phyloP scores from a whole-genome alignment of 2,113 vertebrate species.

The Phylloscopus whistleri region DNA sequence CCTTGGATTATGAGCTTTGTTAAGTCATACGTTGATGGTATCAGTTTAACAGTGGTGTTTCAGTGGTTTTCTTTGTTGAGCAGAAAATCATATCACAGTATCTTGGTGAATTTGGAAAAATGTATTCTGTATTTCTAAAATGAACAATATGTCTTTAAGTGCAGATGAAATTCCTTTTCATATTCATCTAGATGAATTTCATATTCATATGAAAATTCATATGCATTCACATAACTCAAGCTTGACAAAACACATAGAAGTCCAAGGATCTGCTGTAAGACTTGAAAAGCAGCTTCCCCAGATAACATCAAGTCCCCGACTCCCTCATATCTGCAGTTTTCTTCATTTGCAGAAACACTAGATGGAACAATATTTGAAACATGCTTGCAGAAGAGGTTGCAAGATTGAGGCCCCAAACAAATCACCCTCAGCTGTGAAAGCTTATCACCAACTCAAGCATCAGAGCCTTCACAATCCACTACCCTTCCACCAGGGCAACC shows the following conservation, averaged over 20 bases:
- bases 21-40: not conserved
- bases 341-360: not conserved
- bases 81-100: constrained; percentile 7
- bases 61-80: not conserved
- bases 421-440: not conserved
- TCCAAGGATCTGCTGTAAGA: constrained; percentile 19
- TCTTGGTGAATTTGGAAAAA: constrained; percentile 22
- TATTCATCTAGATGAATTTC: constrained; percentile 21
- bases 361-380: not conserved
- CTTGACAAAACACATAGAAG: not conserved
- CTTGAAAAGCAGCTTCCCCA: not conserved
- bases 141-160: not conserved
- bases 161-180: constrained; percentile 19
- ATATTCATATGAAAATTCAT: constrained; percentile 40
- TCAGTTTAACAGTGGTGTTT: constrained; percentile 10
- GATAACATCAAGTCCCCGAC: not conserved
- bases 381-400: not conserved
- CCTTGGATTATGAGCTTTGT: not conserved
- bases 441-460: not conserved
- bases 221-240: constrained; percentile 15
- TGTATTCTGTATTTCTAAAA: not conserved
- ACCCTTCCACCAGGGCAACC: not conserved
- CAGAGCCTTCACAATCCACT: not conserved
- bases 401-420: not conserved
- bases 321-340: not conserved